Evolutionary conservation across 2,888 invertebrate species (phyloP).

Genomic region (Neelides folsomi): DNA sequence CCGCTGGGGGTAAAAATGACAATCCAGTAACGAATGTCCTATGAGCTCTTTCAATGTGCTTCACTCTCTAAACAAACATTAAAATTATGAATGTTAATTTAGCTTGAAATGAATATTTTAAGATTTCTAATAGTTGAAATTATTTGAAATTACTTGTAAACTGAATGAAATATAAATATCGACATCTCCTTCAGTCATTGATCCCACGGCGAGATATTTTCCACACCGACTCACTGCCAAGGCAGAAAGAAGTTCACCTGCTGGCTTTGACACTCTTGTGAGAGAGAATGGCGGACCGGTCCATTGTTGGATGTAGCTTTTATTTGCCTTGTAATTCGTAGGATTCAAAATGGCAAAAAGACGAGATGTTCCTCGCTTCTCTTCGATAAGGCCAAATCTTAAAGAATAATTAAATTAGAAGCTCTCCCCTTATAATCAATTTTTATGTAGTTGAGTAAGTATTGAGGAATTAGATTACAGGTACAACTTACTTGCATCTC

Average conservation of each 20-base stretch:
- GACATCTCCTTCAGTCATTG: slow-evolving; percentile 84
- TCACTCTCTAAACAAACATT: slow-evolving; percentile 52
- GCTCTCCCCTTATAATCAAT: not conserved
- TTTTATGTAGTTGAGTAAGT: not conserved
- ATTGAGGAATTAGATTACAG: slow-evolving; percentile 1
- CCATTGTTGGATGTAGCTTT: slow-evolving; percentile 33
- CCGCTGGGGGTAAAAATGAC: slow-evolving; percentile 66
- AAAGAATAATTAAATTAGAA: slow-evolving; percentile 18
- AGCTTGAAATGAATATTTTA: too few species aligned
- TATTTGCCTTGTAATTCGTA: slow-evolving; percentile 25
- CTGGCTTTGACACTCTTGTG: slow-evolving; percentile 42
- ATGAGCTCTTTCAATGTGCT: slow-evolving; percentile 73
- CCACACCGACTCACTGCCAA: slow-evolving; percentile 83
- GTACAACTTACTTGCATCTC: slow-evolving; percentile 54
- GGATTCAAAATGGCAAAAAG: slow-evolving; percentile 50
- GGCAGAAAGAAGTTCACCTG: slow-evolving; percentile 66
- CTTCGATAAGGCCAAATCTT: slow-evolving; percentile 60
- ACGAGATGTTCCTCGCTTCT: slow-evolving; percentile 49
- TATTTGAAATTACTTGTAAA: slow-evolving; percentile 47
- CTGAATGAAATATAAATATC: slow-evolving; percentile 82
- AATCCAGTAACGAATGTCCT: slow-evolving; percentile 94
- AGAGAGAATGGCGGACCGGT: slow-evolving; percentile 45
- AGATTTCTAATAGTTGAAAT: slow-evolving; percentile 4
- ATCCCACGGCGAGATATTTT: slow-evolving; percentile 77
- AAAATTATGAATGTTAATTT: too few species aligned